Conservation (phyloP, 2,113 vertebrate genomes). For the Geococcyx californianus region DNA sequence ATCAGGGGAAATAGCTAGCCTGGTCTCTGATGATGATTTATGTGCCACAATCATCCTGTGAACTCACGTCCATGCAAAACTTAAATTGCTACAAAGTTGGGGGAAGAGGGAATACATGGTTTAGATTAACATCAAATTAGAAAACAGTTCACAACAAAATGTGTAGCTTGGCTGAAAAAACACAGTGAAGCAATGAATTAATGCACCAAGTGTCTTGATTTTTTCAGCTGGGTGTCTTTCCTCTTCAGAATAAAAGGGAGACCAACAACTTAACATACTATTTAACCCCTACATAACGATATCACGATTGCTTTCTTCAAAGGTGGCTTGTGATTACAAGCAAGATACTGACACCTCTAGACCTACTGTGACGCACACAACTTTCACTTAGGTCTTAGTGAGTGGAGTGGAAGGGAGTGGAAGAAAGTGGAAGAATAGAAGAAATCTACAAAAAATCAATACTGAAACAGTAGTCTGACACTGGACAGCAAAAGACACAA, state of each 20-base stretch:
- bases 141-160: neutral
- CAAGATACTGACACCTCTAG: neutral
- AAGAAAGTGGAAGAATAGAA: neutral
- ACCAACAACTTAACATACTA: too few relatives aligned
- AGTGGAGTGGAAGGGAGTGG: too few relatives aligned
- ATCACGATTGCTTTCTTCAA: too few relatives aligned
- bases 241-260: neutral
- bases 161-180: neutral
- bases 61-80: neutral
- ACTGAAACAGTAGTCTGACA: neutral
- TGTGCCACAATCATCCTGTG: neutral
- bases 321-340: neutral
- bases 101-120: neutral
- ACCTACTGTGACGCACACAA: neutral
- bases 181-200: neutral
- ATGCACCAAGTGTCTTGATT: neutral
- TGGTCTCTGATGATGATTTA: neutral
- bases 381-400: neutral
- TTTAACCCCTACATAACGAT: neutral
- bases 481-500: neutral
- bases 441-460: neutral
- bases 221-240: neutral
- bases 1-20: neutral
- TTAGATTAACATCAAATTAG: neutral
- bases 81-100: neutral